Conservation (phyloP, 2,797 vertebrate species). For the Pelobates cultripes region DNA sequence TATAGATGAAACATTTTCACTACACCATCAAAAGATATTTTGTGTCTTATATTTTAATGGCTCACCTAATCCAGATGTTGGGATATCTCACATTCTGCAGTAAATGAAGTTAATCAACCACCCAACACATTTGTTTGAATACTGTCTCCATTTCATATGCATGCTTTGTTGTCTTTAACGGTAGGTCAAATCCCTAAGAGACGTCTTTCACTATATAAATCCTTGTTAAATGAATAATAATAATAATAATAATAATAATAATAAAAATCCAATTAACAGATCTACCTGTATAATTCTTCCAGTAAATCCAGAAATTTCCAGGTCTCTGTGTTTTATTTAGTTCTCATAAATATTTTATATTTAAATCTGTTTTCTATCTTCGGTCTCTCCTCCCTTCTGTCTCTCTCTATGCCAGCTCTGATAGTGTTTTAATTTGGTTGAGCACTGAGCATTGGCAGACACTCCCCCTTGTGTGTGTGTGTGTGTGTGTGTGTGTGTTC, state of each 20-base stretch:
- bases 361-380: not conserved
- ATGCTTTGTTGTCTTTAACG: not conserved
- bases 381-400: constrained; percentile 3
- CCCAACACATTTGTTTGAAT: not conserved
- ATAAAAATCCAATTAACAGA: constrained; percentile 1
- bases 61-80: too few species aligned
- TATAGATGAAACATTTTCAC: too few species aligned
- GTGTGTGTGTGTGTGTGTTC: constrained; percentile 1
- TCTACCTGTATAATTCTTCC: constrained; percentile 36
- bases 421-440: constrained; percentile 41
- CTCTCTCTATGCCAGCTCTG: constrained; percentile 8
- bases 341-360: not conserved
- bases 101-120: not conserved
- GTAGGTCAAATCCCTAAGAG: not conserved
- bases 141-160: not conserved
- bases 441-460: constrained; percentile 22
- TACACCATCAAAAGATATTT: too few species aligned
- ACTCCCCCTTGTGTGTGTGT: constrained; percentile 30
- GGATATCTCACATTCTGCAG: not conserved
- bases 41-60: too few species aligned
- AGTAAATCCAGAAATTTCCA: not conserved
- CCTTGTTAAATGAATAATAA: not conserved
- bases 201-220: not conserved
- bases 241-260: not conserved
- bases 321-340: not conserved